Evolutionary conservation across 2,113 vertebrate species (phyloP).

Genomic region (Chrysochloris asiatica): DNA sequence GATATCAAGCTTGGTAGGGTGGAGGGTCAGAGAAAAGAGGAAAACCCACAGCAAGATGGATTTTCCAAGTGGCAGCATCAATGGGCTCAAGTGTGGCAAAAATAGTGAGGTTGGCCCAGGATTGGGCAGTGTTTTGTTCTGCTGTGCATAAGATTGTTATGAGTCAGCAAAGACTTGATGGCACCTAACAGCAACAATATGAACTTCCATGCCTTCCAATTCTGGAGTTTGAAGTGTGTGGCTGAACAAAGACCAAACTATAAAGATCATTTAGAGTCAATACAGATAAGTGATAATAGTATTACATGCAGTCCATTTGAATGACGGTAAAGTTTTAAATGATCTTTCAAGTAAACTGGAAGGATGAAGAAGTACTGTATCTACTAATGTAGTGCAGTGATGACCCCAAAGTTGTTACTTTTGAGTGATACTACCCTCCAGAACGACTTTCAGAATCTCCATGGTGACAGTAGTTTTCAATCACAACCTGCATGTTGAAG

Average conservation of each 20-base stretch:
- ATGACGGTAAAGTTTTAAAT: not conserved
- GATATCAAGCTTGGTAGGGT: too few relatives aligned
- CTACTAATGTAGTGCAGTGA: not conserved
- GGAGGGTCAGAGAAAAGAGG: too few relatives aligned
- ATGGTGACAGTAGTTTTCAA: not conserved
- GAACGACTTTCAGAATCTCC: not conserved
- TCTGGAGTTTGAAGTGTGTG: too few relatives aligned
- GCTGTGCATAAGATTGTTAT: too few relatives aligned
- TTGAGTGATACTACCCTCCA: not conserved
- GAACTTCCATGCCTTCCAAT: too few relatives aligned
- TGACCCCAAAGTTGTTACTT: not conserved
- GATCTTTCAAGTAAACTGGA: not conserved
- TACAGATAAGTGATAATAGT: not conserved
- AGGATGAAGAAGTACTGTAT: not conserved
- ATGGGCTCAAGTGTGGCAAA: too few relatives aligned
- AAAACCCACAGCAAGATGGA: too few relatives aligned
- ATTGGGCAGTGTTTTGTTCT: too few relatives aligned
- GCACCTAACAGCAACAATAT: too few relatives aligned
- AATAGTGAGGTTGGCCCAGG: too few relatives aligned
- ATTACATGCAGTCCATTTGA: not conserved
- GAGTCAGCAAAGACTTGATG: too few relatives aligned
- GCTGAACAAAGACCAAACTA: not conserved
- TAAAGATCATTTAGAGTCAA: not conserved
- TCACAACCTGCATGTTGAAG: not conserved
- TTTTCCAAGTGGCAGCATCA: too few relatives aligned